Conservation (phyloP, 2,888 invertebrate species). For the Acleris emargana region DNA sequence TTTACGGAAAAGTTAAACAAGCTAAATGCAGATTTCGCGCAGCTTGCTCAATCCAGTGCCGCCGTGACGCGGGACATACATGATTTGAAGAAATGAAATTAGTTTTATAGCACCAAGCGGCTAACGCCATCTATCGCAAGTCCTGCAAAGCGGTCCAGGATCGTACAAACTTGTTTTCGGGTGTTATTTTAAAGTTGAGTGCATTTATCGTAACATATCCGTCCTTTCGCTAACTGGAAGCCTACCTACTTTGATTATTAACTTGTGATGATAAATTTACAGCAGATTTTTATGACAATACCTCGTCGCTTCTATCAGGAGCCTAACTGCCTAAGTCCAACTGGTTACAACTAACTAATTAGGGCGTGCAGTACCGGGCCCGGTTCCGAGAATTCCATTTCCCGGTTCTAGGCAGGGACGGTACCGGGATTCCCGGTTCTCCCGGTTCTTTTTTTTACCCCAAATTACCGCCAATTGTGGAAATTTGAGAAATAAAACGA, state of each 20-base stretch:
- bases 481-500: too few species aligned
- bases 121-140: background rate
- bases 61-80: conserved; percentile 14
- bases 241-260: background rate
- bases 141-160: background rate
- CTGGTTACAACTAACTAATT: background rate
- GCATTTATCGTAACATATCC: background rate
- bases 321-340: background rate
- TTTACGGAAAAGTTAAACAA: conserved; percentile 68
- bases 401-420: too few species aligned
- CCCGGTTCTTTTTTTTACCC: too few species aligned
- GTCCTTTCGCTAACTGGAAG: background rate
- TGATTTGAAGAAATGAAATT: conserved; percentile 16
- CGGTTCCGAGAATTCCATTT: too few species aligned
- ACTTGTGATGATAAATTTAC: background rate
- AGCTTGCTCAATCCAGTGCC: conserved; percentile 27
- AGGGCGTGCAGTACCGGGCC: too few species aligned
- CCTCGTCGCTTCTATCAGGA: background rate
- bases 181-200: background rate
- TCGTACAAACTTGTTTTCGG: too few species aligned
- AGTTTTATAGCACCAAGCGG: background rate
- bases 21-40: conserved; percentile 54
- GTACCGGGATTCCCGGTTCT: too few species aligned
- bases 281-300: conserved; percentile 9
- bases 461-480: too few species aligned